These are phyloP conservation scores for Drosophila pseudoobscura DNA, from an alignment of 1,140 invertebrate species.

Conservation along the genomic window DNA sequence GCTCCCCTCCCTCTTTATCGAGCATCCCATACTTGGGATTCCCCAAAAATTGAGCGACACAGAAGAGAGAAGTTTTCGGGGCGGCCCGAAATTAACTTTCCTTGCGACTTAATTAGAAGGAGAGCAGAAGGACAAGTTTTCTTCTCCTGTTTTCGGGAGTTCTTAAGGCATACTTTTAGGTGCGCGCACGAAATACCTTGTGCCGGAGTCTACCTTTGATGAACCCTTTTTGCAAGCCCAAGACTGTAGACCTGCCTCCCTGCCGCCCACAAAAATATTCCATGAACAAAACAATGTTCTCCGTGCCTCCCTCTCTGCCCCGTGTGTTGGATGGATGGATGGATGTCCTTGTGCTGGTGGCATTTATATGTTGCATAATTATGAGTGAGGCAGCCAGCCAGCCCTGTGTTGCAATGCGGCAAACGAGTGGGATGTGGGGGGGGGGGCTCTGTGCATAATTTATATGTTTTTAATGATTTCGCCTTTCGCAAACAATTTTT, in stretches of 20 bases:
- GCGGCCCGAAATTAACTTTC: constrained; percentile 21
- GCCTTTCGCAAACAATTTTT: constrained; percentile 71
- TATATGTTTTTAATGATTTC: constrained; percentile 80
- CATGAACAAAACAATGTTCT: constrained; percentile 64
- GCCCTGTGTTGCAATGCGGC: constrained; percentile 19
- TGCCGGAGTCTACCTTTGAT: constrained; percentile 23
- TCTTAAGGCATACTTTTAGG: constrained; percentile 75
- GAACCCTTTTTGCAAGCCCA: constrained; percentile 7
- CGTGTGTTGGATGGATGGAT: constrained; percentile 10
- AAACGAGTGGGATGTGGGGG: too few species aligned
- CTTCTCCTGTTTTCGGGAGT: constrained; percentile 47
- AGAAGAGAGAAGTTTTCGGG: too few species aligned
- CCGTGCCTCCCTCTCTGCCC: not conserved
- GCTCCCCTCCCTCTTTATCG: not conserved
- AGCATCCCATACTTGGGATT: constrained; percentile 10
- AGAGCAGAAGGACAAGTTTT: constrained; percentile 1
- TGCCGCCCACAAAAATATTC: constrained; percentile 35
- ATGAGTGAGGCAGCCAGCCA: constrained; percentile 10
- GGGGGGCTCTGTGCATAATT: constrained; percentile 60
- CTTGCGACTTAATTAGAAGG: constrained; percentile 42
- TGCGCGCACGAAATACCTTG: constrained; percentile 67
- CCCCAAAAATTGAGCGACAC: not conserved
- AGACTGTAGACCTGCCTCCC: not conserved
- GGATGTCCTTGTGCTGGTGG: constrained; percentile 22
- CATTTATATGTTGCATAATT: constrained; percentile 67